These are phyloP conservation scores for Anisognathus igniventris DNA, from an alignment of 2,797 vertebrate species.

Conservation along the genomic window DNA sequence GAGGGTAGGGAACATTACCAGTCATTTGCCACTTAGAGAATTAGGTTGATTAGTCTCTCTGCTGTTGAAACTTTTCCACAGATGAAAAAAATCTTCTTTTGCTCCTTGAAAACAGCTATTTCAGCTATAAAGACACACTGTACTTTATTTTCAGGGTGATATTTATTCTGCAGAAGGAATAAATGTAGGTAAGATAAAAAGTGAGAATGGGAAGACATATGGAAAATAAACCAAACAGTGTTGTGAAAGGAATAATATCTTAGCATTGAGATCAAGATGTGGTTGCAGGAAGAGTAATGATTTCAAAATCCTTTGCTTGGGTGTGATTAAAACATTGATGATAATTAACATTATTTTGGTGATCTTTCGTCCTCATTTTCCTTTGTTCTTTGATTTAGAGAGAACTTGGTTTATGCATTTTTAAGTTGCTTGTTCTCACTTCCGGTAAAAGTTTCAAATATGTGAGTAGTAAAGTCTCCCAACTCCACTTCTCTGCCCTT, in stretches of 20 bases:
- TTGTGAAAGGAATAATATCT: not conserved
- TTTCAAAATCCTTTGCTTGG: not conserved
- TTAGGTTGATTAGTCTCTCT: not conserved
- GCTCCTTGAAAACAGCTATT: not conserved
- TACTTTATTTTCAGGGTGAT: not conserved
- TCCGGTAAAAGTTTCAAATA: not conserved
- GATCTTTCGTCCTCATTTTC: not conserved
- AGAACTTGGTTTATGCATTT: not conserved
- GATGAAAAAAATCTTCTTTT: not conserved
- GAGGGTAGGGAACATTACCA: not conserved
- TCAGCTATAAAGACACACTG: not conserved
- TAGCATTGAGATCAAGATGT: not conserved
- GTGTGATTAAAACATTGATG: conserved; percentile 7
- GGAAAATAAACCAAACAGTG: not conserved
- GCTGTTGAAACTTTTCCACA: not conserved
- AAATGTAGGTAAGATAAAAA: not conserved
- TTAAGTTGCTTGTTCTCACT: not conserved
- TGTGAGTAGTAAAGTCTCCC: not conserved
- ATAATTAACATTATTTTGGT: not conserved
- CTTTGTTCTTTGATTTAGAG: not conserved
- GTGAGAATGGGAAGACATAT: not conserved
- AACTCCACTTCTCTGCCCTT: not conserved
- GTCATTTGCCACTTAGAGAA: not conserved
- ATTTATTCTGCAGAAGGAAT: not conserved
- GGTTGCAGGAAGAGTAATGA: not conserved